phyloP scores from a whole-genome alignment of 2,888 invertebrate genomes.

The Apodemia mormo region DNA sequence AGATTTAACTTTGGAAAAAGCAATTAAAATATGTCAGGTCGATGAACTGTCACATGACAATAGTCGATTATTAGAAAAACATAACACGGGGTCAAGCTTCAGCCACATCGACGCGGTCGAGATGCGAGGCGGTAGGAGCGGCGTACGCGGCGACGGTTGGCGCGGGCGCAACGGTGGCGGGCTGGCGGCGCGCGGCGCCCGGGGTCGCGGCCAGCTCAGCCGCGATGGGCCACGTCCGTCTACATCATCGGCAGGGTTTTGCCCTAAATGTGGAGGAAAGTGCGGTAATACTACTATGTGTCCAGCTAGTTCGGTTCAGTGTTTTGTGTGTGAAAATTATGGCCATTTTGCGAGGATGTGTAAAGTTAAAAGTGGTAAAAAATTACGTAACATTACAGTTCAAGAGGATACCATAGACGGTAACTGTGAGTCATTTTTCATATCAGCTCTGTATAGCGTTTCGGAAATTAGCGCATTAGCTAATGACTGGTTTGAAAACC shows the following conservation, averaged over 20 bases:
- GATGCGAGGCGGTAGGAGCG: background rate
- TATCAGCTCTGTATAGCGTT: constrained; percentile 3
- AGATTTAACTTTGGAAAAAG: constrained; percentile 28
- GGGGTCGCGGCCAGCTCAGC: background rate
- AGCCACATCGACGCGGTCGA: background rate
- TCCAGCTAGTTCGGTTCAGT: background rate
- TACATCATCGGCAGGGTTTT: background rate
- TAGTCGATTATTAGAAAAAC: background rate
- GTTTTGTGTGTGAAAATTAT: constrained; percentile 6
- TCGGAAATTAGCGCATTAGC: background rate
- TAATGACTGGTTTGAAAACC: constrained; percentile 27
- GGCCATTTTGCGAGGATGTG: constrained; percentile 22
- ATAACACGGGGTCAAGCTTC: background rate
- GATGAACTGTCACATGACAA: constrained; percentile 28
- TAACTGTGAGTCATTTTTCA: background rate
- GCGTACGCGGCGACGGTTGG: background rate
- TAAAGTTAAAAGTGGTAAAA: constrained; percentile 18
- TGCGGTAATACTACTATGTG: background rate
- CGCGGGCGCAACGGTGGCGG: constrained; percentile 1
- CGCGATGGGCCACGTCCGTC: background rate
- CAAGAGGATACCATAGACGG: background rate
- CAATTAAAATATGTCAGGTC: constrained; percentile 31
- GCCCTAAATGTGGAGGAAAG: background rate
- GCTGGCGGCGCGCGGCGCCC: background rate
- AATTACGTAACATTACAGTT: background rate